Evolutionary conservation across 2,888 invertebrate species (phyloP), one percentile per base, ranked within the genome.

Genomic region (Ephialtes manifestator): DNA sequence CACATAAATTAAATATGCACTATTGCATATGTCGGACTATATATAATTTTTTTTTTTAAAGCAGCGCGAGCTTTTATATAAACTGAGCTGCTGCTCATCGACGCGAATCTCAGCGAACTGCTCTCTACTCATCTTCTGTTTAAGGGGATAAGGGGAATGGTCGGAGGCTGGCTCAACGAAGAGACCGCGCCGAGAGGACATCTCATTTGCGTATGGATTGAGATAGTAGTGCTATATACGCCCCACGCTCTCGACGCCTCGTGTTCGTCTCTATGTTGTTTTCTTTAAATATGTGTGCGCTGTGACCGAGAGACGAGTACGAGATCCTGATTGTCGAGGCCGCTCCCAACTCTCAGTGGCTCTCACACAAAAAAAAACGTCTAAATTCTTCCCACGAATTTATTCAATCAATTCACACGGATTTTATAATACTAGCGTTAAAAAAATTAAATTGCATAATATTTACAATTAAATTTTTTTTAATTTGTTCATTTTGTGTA

Each of bases 141-240:
- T 35, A 60, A 70, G 68, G 39, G 78, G 71, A 60, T 67, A 46
- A 51, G 31, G 43, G 58, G 35, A 46, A 24, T 2, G 24, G 24
- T 24, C 55, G 60, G 63, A 46, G 24, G 48, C 11, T 13, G 24
- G 71, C 55, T 43, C n/a, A 15, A 18, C 53, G 72, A 53, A 84
- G 89, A 88, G 88, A 85, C 89, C 81, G 68, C 81, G 89, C 87
- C 87, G 87, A 89, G 90, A 85, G 86, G 86, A 84, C 84, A 82
- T 76, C 92, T 93, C 92, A 93, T 93, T 93, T 93, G 92, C 92
- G 91, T 92, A 93, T 89, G 92, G 92, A 93, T 92, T 93, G 92
- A 93, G 92, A 93, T 93, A 92, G 92, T 92, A 92, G 89, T 90
- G 39, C 71, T 68, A n/a, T 71, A 35, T 53, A 11, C 51, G 89